phyloP scores from a whole-genome alignment of 2,888 invertebrate species.

The Loripinus fragilis region DNA sequence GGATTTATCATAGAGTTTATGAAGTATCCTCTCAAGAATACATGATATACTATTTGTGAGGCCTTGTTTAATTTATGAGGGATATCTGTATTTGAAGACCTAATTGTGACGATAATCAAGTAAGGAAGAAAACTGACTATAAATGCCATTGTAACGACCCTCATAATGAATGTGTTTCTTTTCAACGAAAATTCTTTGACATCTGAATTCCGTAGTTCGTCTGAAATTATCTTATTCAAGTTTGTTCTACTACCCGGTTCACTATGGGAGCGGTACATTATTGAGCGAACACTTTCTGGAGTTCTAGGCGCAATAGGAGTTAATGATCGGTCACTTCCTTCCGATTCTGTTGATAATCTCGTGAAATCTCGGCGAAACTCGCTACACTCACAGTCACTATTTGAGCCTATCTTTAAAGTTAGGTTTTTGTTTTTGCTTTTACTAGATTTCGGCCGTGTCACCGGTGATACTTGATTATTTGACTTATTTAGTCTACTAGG shows the following conservation, averaged over 20 bases:
- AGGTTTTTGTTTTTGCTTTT: not conserved
- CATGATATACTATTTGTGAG: constrained; percentile 51
- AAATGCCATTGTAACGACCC: constrained; percentile 60
- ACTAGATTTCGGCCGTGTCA: no score
- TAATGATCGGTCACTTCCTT: constrained; percentile 21
- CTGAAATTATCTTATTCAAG: constrained; percentile 50
- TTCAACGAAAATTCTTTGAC: constrained; percentile 54
- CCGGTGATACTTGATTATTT: not conserved
- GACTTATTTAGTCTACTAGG: not conserved
- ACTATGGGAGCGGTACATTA: constrained; percentile 52
- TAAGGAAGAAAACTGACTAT: constrained; percentile 59
- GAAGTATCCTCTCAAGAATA: constrained; percentile 54
- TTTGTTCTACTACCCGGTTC: constrained; percentile 52
- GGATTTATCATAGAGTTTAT: constrained; percentile 61
- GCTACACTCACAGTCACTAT: not conserved
- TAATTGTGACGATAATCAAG: constrained; percentile 52
- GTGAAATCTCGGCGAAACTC: not conserved
- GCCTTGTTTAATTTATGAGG: constrained; percentile 42
- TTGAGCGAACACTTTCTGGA: constrained; percentile 47
- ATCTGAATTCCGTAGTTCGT: constrained; percentile 44
- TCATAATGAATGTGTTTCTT: constrained; percentile 57
- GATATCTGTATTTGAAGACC: constrained; percentile 47
- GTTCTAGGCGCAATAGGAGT: constrained; percentile 41
- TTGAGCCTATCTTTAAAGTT: not conserved
- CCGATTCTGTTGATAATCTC: constrained; percentile 43